Evolutionary conservation across 2,797 vertebrate species (phyloP).

Genomic region (Ceryle rudis): DNA sequence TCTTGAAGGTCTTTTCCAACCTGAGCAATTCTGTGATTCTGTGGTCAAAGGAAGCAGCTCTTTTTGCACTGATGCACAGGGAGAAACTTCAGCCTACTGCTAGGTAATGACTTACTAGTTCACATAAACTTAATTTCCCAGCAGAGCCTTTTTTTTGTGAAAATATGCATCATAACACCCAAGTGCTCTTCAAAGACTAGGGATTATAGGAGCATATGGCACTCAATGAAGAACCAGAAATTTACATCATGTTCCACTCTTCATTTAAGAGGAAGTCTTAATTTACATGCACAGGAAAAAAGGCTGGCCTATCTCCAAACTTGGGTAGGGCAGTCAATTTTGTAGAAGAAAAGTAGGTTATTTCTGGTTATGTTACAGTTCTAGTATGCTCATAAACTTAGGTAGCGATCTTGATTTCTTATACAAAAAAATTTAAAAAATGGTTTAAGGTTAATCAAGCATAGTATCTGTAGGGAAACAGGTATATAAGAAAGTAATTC

Average conservation of each 20-base stretch:
- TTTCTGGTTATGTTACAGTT: neutral
- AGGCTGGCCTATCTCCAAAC: neutral
- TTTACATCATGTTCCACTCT: fast-evolving
- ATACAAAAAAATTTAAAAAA: neutral
- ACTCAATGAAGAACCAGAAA: neutral
- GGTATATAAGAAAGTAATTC: neutral
- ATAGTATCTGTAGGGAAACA: neutral
- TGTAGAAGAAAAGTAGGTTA: neutral
- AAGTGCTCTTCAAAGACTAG: neutral
- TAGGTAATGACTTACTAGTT: neutral
- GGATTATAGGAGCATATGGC: neutral
- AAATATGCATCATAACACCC: neutral
- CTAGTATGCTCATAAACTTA: neutral
- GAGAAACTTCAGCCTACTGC: neutral
- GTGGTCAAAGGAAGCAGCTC: neutral
- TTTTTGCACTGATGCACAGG: neutral
- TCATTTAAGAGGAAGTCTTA: neutral
- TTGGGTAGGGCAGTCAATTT: neutral
- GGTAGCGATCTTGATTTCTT: neutral
- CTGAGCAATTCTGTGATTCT: no score
- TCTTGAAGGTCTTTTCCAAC: no score
- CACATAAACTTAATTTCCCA: neutral
- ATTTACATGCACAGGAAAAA: neutral
- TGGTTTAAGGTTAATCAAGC: neutral
- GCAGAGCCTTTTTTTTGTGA: neutral